Conservation (phyloP, 2,888 invertebrate species). For the Thymelicus lineola region DNA sequence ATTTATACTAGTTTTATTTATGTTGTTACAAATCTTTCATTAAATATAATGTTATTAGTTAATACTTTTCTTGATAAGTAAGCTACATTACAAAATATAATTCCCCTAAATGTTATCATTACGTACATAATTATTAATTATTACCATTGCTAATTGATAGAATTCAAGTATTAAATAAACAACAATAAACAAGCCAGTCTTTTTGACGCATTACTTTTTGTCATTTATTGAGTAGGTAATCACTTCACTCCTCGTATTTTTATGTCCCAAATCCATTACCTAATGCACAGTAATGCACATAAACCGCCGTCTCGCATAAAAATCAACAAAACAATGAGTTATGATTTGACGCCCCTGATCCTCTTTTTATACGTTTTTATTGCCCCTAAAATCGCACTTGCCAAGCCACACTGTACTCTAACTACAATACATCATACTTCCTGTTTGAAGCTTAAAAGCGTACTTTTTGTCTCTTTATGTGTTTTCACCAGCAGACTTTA, state of each 20-base stretch:
- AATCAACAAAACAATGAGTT: slow-evolving; percentile 77
- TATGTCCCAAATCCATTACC: slow-evolving; percentile 70
- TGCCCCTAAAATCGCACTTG: slow-evolving; percentile 67
- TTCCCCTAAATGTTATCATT: no score
- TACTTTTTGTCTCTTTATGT: slow-evolving; percentile 41
- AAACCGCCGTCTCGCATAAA: slow-evolving; percentile 50
- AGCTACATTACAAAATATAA: no score
- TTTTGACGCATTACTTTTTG: no score
- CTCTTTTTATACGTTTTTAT: slow-evolving; percentile 76
- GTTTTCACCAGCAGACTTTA: slow-evolving; percentile 39
- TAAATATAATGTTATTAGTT: no score
- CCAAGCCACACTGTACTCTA: slow-evolving; percentile 44
- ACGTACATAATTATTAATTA: no score
- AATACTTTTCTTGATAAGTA: no score
- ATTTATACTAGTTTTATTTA: no score
- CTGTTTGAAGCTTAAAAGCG: slow-evolving; percentile 27
- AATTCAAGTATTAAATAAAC: no score
- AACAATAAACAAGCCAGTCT: no score
- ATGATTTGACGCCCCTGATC: slow-evolving; percentile 70
- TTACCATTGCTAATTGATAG: no score
- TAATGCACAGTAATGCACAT: slow-evolving; percentile 70
- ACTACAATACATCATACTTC: slow-evolving; percentile 24
- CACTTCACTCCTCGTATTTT: slow-evolving; percentile 29
- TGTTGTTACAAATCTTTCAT: no score
- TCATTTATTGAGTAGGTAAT: not conserved